Evolutionary conservation across 2,888 invertebrate genomes (phyloP).

Genomic region (Agrotis clavis): DNA sequence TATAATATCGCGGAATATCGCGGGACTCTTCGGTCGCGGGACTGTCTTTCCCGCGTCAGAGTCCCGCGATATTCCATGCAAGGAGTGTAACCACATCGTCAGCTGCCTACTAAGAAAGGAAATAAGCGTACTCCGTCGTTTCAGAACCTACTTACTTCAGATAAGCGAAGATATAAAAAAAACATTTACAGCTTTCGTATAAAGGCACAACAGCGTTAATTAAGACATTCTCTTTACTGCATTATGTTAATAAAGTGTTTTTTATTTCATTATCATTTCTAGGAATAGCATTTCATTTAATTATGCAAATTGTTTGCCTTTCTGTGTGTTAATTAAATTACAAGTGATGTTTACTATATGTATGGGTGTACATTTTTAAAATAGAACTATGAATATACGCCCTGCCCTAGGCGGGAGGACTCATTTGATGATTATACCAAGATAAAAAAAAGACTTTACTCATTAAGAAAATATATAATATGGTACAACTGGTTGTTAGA

Average conservation of each 20-base stretch:
- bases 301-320: slow-evolving; percentile 6
- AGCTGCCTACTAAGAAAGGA: not conserved
- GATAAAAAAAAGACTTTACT: too few relatives aligned
- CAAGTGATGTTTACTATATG: too few relatives aligned
- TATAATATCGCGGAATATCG: too few relatives aligned
- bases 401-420: too few relatives aligned
- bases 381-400: too few relatives aligned
- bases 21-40: too few relatives aligned
- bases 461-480: too few relatives aligned
- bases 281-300: not conserved
- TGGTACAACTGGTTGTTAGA: not conserved
- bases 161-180: not conserved
- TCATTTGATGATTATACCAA: too few relatives aligned
- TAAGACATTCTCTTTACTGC: slow-evolving; percentile 2
- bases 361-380: not conserved
- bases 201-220: not conserved
- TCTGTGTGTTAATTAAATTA: too few relatives aligned
- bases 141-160: not conserved
- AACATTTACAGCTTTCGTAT: not conserved
- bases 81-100: too few relatives aligned
- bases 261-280: not conserved
- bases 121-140: not conserved
- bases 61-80: too few relatives aligned
- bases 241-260: not conserved
- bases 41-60: too few relatives aligned